Evolutionary conservation across 2,113 vertebrate genomes (phyloP).

Genomic region (Lamprologus lemairii): DNA sequence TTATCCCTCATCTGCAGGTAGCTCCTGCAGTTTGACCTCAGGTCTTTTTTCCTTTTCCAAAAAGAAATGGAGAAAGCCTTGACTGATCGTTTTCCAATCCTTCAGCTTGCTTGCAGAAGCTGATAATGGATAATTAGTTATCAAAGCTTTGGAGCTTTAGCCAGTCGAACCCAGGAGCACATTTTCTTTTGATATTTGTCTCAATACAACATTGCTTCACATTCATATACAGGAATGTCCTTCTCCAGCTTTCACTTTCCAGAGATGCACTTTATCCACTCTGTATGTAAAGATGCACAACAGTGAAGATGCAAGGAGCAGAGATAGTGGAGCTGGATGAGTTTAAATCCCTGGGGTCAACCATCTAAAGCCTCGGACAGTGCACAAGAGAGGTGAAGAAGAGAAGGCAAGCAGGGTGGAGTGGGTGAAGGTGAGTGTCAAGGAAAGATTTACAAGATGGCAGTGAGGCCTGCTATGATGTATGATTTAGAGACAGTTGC

Average conservation of each 20-base stretch:
- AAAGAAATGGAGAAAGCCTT: neutral
- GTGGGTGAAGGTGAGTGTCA: neutral
- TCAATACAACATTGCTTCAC: neutral
- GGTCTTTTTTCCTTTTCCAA: neutral
- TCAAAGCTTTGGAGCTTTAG: neutral
- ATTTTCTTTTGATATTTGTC: constrained; percentile 14
- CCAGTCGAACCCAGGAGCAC: neutral
- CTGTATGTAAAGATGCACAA: neutral
- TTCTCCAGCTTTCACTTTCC: neutral
- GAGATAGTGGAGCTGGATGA: neutral
- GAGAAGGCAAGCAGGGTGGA: neutral
- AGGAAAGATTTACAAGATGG: neutral
- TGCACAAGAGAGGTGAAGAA: neutral
- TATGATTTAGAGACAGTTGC: neutral
- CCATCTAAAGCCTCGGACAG: neutral
- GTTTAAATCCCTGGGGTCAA: neutral
- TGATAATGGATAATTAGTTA: constrained; percentile 5
- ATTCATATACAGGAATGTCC: neutral
- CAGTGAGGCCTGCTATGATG: neutral
- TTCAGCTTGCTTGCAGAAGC: constrained; percentile 5
- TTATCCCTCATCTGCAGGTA: neutral
- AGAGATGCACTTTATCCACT: neutral
- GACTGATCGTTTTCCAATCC: neutral
- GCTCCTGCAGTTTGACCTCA: neutral
- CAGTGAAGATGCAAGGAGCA: neutral